phyloP scores from a whole-genome alignment of 64 coral and sea anemone species.

The Pocillopora damicornis region DNA sequence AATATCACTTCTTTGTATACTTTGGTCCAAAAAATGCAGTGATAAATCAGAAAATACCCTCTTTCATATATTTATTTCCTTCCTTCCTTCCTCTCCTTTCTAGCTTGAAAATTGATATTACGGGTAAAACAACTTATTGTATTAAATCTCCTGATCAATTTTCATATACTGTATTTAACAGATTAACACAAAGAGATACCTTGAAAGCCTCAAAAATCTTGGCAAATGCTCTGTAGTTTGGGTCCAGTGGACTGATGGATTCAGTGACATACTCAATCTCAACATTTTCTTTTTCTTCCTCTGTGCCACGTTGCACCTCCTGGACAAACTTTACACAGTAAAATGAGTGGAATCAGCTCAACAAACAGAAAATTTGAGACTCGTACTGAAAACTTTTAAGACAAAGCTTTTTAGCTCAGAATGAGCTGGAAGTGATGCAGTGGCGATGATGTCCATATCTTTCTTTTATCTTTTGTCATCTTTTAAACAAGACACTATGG shows the following conservation, averaged over 20 bases:
- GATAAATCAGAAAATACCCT: no score
- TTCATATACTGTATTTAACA: neutral
- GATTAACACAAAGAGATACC: conserved; percentile 36
- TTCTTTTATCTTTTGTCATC: no score
- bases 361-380: neutral
- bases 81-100: no score
- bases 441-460: no score
- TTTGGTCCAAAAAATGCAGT: no score
- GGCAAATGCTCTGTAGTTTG: conserved; percentile 87
- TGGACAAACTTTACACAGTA: conserved; percentile 33
- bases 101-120: no score
- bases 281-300: conserved; percentile 67
- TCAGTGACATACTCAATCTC: conserved; percentile 95
- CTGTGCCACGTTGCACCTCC: conserved; percentile 15
- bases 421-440: no score
- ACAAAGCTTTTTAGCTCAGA: neutral
- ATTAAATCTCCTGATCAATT: neutral
- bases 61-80: no score
- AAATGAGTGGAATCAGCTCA: neutral
- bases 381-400: neutral
- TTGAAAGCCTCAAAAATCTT: conserved; percentile 97
- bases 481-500: no score
- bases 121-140: no score
- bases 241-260: conserved; percentile 62
- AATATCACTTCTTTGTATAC: no score